Base-by-base conservation (phyloP, 2,797 vertebrate genomes). In the Chanos chanos region DNA sequence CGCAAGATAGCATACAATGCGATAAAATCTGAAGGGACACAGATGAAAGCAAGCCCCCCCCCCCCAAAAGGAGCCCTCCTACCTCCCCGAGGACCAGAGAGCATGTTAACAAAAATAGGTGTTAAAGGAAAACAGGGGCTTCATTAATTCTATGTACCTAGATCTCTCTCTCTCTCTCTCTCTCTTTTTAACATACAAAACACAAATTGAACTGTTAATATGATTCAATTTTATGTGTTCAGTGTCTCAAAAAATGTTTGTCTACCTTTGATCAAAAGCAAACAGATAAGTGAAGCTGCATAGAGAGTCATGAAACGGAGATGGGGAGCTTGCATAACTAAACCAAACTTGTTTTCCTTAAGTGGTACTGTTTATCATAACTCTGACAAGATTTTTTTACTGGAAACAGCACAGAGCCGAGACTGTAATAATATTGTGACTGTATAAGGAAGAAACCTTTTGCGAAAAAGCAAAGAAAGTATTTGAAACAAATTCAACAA, bases 371-470 rank as follows among this genome's bases (percentile, higher is more conserved):
- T 85, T 86, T 87, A 87, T 75, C 80, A 85, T 86, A 86, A 71
- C 71, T 5, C 73, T 89, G 89, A 89, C 85, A 89, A 74, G 83
- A 86, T 83, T 87, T 88, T 83, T 50, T 72, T 76, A 82, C 71
- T 83, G 80, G 88, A 89, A 88, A 87, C 79, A 84, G 83, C 62
- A 71, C 86, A 88, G 88, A 77, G 71, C 68, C 43, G 36, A 68
- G 59, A 72, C 68, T 68, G 51, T 70, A 22, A 64, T 68, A 71
- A 70, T 67, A 48, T 67, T 53, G 66, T 86, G 83, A 81, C 89
- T 90, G 83, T 90, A 90, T 89, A 89, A 85, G 89, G 89, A 80
- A 76, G 89, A 82, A 89, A 84, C 66, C 88, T 82, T 80, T 71
- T 66, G 67, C 71, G 41, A 84, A 88, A 77, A 90, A 86, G 77